Base-by-base conservation (phyloP, 2,113 vertebrate species). In the Pandion haliaetus region DNA sequence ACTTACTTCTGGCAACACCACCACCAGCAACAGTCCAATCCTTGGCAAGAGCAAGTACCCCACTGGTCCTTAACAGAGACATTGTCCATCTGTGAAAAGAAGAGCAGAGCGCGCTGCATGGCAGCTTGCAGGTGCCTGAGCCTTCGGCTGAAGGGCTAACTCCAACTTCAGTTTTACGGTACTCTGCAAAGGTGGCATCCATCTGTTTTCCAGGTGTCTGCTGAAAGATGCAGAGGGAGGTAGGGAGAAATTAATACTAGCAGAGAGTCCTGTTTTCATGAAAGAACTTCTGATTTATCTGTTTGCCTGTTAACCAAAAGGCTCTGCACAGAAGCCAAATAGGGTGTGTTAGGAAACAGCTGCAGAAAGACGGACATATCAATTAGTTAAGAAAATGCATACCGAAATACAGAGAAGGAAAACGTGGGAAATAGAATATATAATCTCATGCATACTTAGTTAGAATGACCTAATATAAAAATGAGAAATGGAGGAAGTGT, bases 81-180 rank as follows among this genome's bases (percentile, higher is more conserved):
- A 2, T 17, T 8, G 8, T 44, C 52, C 31, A 5, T 15, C 52
- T 44, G 21, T 31, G 77, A 38, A 13, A 16, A 31, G 52, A 38
- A 21, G 32, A 49, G 38, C 40, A 34, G 45, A 18, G 50, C 1
- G 21, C 1, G 1, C 23, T 4, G 0, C 5, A 1, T 3, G 14
- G 66, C 38, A 32, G 15, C 16, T 12, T 9, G 70, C 50, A 15
- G 21, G 17, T 32, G 57, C 44, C 57, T 47, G 58, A 40, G 19
- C 47, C 24, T 44, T 74, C 67, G 32, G 3, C 54, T 19, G n/a
- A 67, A 38, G 17, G 32, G 42, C 34, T 17, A 9, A 34, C 44
- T 17, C 17, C 57, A 20, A n/a, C 40, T 10, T 38, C 28, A 10
- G n/a, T 3, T 26, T 21, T 28, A 12, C 29, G 11, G 10, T 21